Percentiles rank a stretch among this genome's conserved stretches.
Conservation (phyloP, 2,797 vertebrate species). For the Darevskia mixta region DNA sequence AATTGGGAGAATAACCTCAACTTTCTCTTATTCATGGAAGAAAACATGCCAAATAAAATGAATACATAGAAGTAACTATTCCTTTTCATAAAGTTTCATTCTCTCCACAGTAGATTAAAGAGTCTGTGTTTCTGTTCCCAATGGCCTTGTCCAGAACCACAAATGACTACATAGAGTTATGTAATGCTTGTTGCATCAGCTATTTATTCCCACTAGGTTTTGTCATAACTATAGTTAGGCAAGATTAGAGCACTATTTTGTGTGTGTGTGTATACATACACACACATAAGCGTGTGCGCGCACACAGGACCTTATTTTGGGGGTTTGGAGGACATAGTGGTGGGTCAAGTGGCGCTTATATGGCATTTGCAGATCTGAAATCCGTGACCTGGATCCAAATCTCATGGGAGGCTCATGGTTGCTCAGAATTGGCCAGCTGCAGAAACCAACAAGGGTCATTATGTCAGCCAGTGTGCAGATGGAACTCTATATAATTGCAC, state of each 20-base stretch:
- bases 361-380: neutral
- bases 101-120: conserved; percentile 9
- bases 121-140: conserved; percentile 16
- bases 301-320: neutral
- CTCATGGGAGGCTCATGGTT: neutral
- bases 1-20: conserved; percentile 1
- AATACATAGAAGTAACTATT: conserved; percentile 13
- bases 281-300: too few species aligned
- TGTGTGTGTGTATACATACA: too few species aligned
- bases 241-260: neutral
- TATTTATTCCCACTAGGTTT: conserved; percentile 9
- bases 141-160: neutral
- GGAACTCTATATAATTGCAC: neutral
- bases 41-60: neutral
- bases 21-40: conserved; percentile 7
- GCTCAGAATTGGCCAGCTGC: neutral
- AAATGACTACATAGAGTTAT: conserved; percentile 10
- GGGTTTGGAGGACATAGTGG: neutral
- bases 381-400: neutral
- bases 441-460: neutral
- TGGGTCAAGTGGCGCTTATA: neutral
- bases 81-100: neutral
- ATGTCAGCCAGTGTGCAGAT: neutral
- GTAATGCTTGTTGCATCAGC: neutral
- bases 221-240: conserved; percentile 4